A percentile compares a stretch with the other conserved stretches of the same genome.
phyloP scores from a whole-genome alignment of 2,797 vertebrate species.

The Lagocephalus sceleratus region DNA sequence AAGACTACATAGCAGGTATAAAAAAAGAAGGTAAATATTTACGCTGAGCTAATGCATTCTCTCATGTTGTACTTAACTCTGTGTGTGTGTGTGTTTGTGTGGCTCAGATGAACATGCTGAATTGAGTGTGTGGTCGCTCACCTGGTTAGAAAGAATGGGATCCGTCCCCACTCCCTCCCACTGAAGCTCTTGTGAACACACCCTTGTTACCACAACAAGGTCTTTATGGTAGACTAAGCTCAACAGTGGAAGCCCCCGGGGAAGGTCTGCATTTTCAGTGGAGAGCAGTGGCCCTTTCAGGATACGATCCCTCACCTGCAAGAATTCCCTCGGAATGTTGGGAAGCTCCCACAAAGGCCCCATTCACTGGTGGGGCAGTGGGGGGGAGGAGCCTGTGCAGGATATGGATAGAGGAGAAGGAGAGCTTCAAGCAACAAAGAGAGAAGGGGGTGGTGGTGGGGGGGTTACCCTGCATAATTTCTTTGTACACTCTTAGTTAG shows the following conservation, averaged over 20 bases:
- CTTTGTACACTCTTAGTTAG: no score
- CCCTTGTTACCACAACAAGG: slow-evolving; percentile 20
- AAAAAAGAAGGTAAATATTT: slow-evolving; percentile 33
- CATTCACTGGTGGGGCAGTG: slow-evolving; percentile 52
- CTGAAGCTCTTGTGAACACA: slow-evolving; percentile 40
- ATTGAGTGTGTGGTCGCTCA: slow-evolving; percentile 47
- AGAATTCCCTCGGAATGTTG: slow-evolving; percentile 63
- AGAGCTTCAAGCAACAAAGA: slow-evolving; percentile 28
- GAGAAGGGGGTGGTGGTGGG: slow-evolving; percentile 7
- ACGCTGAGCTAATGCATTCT: slow-evolving; percentile 14
- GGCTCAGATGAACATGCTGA: slow-evolving; percentile 19
- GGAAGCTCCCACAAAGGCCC: slow-evolving; percentile 67
- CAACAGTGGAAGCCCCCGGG: background rate
- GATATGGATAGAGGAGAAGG: slow-evolving; percentile 27
- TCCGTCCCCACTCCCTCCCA: slow-evolving; percentile 41
- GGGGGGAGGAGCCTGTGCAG: slow-evolving; percentile 50
- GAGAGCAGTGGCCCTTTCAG: slow-evolving; percentile 24
- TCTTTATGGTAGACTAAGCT: slow-evolving; percentile 11
- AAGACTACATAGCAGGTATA: slow-evolving; percentile 11
- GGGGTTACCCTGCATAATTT: slow-evolving; percentile 28
- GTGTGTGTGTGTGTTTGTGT: slow-evolving; percentile 16
- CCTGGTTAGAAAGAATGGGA: slow-evolving; percentile 48
- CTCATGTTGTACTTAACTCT: slow-evolving; percentile 11
- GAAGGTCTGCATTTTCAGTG: slow-evolving; percentile 8
- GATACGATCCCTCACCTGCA: slow-evolving; percentile 57